A percentile compares a stretch with the other conserved stretches of the same genome.
Conservation (phyloP, 2,797 vertebrate genomes). For the Anabas testudineus region DNA sequence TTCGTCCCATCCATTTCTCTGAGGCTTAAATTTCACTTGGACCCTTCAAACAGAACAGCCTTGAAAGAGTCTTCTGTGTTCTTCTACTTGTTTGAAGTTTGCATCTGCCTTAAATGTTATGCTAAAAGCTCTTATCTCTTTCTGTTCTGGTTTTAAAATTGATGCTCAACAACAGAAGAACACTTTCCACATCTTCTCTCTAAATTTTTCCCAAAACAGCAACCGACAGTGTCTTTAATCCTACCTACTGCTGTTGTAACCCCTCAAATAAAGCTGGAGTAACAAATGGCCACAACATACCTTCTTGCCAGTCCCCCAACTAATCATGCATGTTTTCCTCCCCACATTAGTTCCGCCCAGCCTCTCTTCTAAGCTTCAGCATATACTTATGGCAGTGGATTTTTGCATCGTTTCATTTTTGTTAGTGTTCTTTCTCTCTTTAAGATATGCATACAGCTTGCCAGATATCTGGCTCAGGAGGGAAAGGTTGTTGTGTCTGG, state of each 20-base stretch:
- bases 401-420: too few species aligned
- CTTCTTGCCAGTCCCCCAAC: conserved; percentile 13
- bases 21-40: not conserved
- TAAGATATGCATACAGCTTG: conserved; percentile 50
- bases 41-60: not conserved
- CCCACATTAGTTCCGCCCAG: conserved; percentile 62
- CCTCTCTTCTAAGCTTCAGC: conserved; percentile 56
- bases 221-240: not conserved
- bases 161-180: not conserved
- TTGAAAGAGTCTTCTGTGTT: not conserved
- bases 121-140: conserved; percentile 15
- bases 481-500: conserved; percentile 36
- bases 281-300: conserved; percentile 2
- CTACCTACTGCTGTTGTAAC: too few species aligned
- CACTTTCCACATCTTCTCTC: not conserved
- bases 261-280: not conserved
- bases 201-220: not conserved
- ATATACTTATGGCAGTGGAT: conserved; percentile 50
- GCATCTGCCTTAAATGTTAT: not conserved
- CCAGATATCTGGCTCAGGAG: not conserved
- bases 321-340: conserved; percentile 22
- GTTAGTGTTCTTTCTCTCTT: not conserved
- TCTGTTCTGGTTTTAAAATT: not conserved
- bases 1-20: conserved; percentile 45
- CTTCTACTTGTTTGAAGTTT: not conserved